These are phyloP conservation scores for Conistra vaccinii DNA, from an alignment of 2,888 invertebrate genomes.

Conservation along the genomic window DNA sequence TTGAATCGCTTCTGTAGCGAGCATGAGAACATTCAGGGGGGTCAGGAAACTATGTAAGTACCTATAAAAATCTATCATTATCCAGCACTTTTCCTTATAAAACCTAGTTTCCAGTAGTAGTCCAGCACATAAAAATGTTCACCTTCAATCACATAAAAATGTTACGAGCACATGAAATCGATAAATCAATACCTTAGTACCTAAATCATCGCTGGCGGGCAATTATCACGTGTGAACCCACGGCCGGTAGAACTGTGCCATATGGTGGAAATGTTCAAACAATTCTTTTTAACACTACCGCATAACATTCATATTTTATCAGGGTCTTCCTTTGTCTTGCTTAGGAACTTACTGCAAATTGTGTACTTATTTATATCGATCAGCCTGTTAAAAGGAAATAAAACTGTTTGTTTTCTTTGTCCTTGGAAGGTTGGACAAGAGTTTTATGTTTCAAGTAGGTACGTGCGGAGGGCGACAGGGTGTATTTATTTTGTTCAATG, in stretches of 20 bases:
- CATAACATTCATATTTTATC: constrained; percentile 52
- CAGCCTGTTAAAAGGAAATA: constrained; percentile 13
- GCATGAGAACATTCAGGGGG: not conserved
- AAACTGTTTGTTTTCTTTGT: constrained; percentile 38
- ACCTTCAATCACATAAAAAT: constrained; percentile 49
- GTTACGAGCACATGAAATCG: constrained; percentile 74
- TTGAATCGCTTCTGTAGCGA: too few species aligned
- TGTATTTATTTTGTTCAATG: not conserved
- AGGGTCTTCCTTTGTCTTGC: constrained; percentile 36
- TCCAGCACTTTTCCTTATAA: not conserved
- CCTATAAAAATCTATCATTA: too few species aligned
- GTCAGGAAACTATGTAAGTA: not conserved
- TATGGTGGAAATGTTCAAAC: constrained; percentile 3
- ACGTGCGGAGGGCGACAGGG: not conserved
- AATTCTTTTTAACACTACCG: constrained; percentile 5
- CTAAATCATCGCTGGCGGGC: constrained; percentile 37
- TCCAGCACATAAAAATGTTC: too few species aligned
- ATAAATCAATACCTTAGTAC: constrained; percentile 76
- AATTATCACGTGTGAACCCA: constrained; percentile 75
- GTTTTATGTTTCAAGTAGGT: not conserved
- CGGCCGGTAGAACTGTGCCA: constrained; percentile 48
- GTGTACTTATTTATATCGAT: constrained; percentile 29
- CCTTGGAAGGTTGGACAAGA: constrained; percentile 17
- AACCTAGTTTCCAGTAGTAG: too few species aligned
- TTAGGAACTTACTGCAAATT: constrained; percentile 32